Conservation (phyloP, 2,113 vertebrate genomes). For the Ondatra zibethicus region DNA sequence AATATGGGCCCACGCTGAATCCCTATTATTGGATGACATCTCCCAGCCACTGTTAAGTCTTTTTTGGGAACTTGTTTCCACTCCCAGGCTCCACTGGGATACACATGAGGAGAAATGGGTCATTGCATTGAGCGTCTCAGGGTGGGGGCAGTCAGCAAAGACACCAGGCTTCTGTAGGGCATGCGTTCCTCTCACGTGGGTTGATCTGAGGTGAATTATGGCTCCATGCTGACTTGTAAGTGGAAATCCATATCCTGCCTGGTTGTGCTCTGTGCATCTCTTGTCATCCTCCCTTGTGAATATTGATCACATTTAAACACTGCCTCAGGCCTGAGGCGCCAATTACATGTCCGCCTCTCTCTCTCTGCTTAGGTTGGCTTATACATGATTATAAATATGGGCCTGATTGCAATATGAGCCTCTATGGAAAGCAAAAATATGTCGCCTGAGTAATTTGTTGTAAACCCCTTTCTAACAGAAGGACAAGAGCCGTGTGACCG, state of each 20-base stretch:
- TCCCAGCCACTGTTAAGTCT: background rate
- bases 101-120: rapidly evolving
- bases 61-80: background rate
- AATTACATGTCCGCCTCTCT: slow-evolving; percentile 35
- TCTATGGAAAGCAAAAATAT: slow-evolving; percentile 60
- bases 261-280: slow-evolving; percentile 53
- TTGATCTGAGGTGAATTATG: slow-evolving; percentile 71
- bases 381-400: slow-evolving; percentile 64
- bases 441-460: slow-evolving; percentile 76
- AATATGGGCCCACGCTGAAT: too few relatives aligned
- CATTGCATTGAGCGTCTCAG: background rate
- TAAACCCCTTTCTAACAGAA: slow-evolving; percentile 61
- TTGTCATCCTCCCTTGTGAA: slow-evolving; percentile 71
- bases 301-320: slow-evolving; percentile 82
- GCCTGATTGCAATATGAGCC: slow-evolving; percentile 56
- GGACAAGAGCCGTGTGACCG: slow-evolving; percentile 39
- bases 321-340: slow-evolving; percentile 63
- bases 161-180: background rate
- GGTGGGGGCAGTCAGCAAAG: background rate
- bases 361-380: background rate
- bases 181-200: rapidly evolving
- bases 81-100: background rate
- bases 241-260: slow-evolving; percentile 76
- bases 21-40: background rate
- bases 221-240: slow-evolving; percentile 72